Conservation (phyloP, 2,113 vertebrate genomes). For the Colinus virginianus region DNA sequence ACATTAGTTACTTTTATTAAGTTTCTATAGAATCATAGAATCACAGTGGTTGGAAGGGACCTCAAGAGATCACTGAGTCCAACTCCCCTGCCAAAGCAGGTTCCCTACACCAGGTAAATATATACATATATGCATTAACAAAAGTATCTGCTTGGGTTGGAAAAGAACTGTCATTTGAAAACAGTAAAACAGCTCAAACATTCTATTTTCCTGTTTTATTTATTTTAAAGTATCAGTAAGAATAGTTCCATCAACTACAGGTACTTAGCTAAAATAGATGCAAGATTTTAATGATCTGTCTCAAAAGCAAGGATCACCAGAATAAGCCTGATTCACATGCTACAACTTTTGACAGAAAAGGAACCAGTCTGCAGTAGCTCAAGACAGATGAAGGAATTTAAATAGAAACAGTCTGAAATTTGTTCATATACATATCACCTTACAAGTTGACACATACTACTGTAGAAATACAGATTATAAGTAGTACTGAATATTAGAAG, state of each 20-base stretch:
- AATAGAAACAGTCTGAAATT: not conserved
- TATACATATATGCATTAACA: not conserved
- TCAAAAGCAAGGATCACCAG: not conserved
- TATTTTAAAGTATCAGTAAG: too few species aligned
- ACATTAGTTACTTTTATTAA: not conserved
- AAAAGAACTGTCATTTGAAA: not conserved
- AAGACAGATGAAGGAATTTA: not conserved
- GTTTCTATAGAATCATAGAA: not conserved
- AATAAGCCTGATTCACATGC: not conserved
- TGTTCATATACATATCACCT: not conserved
- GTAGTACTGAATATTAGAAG: not conserved
- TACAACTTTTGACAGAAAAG: not conserved
- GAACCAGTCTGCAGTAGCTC: not conserved
- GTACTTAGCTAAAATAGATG: not conserved
- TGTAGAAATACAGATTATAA: not conserved
- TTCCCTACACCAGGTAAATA: too few species aligned
- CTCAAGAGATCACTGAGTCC: too few species aligned
- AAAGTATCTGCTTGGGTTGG: not conserved
- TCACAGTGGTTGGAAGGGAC: too few species aligned
- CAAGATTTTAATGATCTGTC: not conserved
- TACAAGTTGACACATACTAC: not conserved
- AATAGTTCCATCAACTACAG: not conserved
- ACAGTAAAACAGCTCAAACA: too few species aligned
- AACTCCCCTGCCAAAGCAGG: too few species aligned
- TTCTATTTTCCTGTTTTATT: too few species aligned